Evolutionary conservation across 1,140 invertebrate genomes (phyloP), one percentile per base, ranked within the genome.

Genomic region (Zaprionus ornatus): DNA sequence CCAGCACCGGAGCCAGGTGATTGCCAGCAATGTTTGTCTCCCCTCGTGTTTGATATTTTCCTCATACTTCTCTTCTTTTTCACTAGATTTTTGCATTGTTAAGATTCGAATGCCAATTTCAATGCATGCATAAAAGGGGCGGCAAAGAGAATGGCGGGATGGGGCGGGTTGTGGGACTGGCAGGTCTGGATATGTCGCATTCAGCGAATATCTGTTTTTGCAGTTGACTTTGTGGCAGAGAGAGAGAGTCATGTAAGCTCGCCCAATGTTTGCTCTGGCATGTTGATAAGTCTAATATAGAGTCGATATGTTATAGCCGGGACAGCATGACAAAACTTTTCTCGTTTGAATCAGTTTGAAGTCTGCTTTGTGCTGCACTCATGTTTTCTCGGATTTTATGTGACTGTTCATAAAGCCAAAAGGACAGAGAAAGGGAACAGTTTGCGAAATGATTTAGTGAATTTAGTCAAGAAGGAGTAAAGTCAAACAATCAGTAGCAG

Each of bases 11-110:
- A 56, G 74, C 67, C 84, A 87, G 83, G 84, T 87, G 83, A 87
- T 87, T 87, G 83, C 77, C 56, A 83, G 80, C 69, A 59, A 73
- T 88, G 77, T 80, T 86, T 85, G 70, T 67, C 37, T 42, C 40
- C 17, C n/a, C n/a, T 45, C 40, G 21, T 61, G 54, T 57, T 72
- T 45, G 65, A 75, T 65, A 64, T 77, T 61, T 69, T 64, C 27
- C 35, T 61, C 27, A 64, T 48, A 29, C 21, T 65, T 25, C 10
- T 37, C n/a, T 68, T 3, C 13, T n/a, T 21, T 37, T 52, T 21
- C 50, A 68, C 52, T 67, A 23, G 19, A 59, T 64, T 42, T 68
- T 50, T 63, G 66, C 72, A 70, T 70, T 70, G 72, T 74, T 74
- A 70, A 74, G 59, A 63, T 59, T 70, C n/a, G 29, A 59, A 62